Base-by-base conservation (phyloP, 1,140 invertebrate genomes). In the Charaxes varanes region DNA sequence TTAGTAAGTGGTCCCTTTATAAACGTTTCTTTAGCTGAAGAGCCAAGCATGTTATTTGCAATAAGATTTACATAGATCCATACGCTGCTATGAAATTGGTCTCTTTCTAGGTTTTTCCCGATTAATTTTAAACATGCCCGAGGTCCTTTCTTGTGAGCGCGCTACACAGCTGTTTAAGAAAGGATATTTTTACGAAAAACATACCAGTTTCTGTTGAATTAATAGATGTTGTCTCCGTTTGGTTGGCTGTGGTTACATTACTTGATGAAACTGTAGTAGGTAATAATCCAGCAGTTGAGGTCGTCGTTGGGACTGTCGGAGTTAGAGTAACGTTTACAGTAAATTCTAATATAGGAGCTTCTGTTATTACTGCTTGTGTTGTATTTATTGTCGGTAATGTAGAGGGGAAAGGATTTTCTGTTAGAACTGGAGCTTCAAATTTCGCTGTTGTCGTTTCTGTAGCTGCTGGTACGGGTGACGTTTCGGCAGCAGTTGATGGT, bases 271-370 rank as follows among this genome's bases (percentile, higher is more conserved):
- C 8, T 2, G 23, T 35, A 6, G 68, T 70, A n/a, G n/a, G n/a
- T n/a, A n/a, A n/a, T 18, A 61, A 17, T 4, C 51, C 55, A 31
- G 48, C 7, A 27, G 55, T 63, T 7, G 46, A 32, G 15, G 71
- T 77, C 10, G 59, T 32, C 11, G 68, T 62, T 1, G 71, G 53
- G 1, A 61, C 46, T 2, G 70, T 71, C 1, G 76, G 74, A 3
- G 67, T 63, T 10, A 73, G 23, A 0, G 71, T 79, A 0, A 72
- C 62, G 30, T 74, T 69, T 2, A 78, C 61, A 14, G 62, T 74
- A 28, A 76, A 79, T 35, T 77, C 74, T 21, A 62, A 14, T 2
- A 10, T 17, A 0, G 28, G 28, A 1, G 14, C 28, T 17, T 31
- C 28, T 10, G 28, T 31, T 13, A 66, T 40, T 8, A 57, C 41